These are phyloP conservation scores for Coenobita brevimanus DNA, from an alignment of 1,140 invertebrate species.

Conservation along the genomic window DNA sequence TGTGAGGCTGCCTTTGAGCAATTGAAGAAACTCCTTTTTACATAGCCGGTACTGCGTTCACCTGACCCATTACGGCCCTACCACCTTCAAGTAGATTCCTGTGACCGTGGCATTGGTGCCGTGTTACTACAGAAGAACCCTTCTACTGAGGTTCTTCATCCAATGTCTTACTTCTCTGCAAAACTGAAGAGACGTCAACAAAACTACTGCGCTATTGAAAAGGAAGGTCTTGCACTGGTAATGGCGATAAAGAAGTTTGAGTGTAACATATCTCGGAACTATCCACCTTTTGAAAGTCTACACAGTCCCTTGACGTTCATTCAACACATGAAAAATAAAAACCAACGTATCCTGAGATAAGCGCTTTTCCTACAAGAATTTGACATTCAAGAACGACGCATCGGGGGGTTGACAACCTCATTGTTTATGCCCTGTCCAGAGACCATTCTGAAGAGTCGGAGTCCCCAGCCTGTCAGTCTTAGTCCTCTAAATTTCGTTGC, in stretches of 20 bases:
- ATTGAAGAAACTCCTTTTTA: not conserved
- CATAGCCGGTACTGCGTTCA: not conserved
- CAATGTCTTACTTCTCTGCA: not conserved
- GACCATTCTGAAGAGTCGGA: too few relatives aligned
- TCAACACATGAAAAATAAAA: slow-evolving; percentile 1
- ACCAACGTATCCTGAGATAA: slow-evolving; percentile 15
- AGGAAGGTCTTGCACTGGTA: slow-evolving; percentile 5
- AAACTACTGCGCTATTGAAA: not conserved
- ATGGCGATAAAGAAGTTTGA: not conserved
- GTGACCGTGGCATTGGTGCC: not conserved
- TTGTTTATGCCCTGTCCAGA: not conserved
- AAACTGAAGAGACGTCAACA: slow-evolving; percentile 4
- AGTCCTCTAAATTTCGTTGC: too few relatives aligned
- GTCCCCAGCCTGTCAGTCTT: too few relatives aligned
- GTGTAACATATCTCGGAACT: not conserved
- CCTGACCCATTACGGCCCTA: not conserved
- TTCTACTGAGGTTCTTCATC: not conserved
- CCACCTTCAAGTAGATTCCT: not conserved
- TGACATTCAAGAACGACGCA: not conserved
- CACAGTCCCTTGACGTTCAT: slow-evolving; percentile 9
- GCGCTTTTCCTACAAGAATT: not conserved
- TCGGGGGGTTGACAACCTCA: slow-evolving; percentile 15
- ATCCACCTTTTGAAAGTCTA: not conserved
- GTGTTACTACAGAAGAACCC: too few relatives aligned
- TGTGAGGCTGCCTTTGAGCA: not conserved